A percentile compares a stretch with the other conserved stretches of the same genome.
These are phyloP conservation scores for Andrena praecox DNA, from an alignment of 2,888 invertebrate species.

Conservation along the genomic window DNA sequence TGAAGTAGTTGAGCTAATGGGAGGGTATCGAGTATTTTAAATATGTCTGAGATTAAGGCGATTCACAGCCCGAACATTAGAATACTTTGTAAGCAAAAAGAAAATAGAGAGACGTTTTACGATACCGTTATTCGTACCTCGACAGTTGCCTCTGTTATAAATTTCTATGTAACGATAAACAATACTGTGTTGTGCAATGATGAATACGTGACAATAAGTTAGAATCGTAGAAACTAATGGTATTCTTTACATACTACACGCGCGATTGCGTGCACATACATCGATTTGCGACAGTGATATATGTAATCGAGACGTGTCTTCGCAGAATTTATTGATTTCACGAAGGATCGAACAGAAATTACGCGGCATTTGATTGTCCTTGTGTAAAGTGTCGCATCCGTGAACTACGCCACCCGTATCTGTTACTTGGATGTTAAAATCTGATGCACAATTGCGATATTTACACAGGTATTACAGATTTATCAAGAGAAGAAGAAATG, in stretches of 20 bases:
- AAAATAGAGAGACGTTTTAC: conserved; percentile 52
- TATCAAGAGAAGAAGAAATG: conserved; percentile 33
- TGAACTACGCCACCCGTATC: conserved; percentile 62
- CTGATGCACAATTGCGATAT: conserved; percentile 76
- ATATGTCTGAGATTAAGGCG: conserved; percentile 18
- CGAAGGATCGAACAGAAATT: conserved; percentile 38
- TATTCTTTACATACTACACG: conserved; percentile 50
- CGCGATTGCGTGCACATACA: conserved; percentile 38
- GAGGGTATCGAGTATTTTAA: conserved; percentile 49
- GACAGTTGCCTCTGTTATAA: conserved; percentile 68
- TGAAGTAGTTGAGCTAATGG: conserved; percentile 47
- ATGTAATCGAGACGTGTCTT: conserved; percentile 62
- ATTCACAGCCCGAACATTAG: conserved; percentile 45
- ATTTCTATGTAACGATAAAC: conserved; percentile 58
- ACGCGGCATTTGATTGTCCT: conserved; percentile 65
- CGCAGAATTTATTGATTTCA: conserved; percentile 56
- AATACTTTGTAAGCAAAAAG: conserved; percentile 20
- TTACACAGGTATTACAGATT: conserved; percentile 60
- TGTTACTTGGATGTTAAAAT: conserved; percentile 68
- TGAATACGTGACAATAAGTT: conserved; percentile 71
- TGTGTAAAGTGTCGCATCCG: conserved; percentile 46
- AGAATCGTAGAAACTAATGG: conserved; percentile 39
- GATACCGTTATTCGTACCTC: conserved; percentile 63
- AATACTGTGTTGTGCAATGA: conserved; percentile 64
- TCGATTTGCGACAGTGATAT: conserved; percentile 62